These are phyloP conservation scores for Caenorhabditis angaria DNA, from an alignment of 2,888 invertebrate genomes.

Conservation along the genomic window DNA sequence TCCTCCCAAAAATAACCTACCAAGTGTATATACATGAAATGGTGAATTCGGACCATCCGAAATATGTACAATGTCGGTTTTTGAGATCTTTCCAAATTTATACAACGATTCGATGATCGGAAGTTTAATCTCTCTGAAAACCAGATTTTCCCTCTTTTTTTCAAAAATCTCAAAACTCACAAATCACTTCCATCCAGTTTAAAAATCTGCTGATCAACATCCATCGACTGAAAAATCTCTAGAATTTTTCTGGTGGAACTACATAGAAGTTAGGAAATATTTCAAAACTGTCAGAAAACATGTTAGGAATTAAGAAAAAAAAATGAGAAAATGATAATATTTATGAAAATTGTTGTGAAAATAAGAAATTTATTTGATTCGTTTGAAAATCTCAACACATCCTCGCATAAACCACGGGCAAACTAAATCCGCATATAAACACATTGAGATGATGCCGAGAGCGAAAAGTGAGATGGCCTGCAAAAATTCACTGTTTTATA, in stretches of 20 bases:
- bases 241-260: not conserved
- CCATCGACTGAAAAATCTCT: not conserved
- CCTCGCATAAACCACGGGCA: slow-evolving; percentile 31
- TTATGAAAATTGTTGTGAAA: not conserved
- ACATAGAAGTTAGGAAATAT: not conserved
- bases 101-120: not conserved
- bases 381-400: slow-evolving; percentile 22
- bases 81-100: not conserved
- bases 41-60: not conserved
- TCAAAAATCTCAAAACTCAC: not conserved
- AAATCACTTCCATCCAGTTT: not conserved
- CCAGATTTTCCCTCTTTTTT: not conserved
- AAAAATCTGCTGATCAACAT: not conserved
- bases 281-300: too few relatives aligned
- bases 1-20: slow-evolving; percentile 10
- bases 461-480: slow-evolving; percentile 18
- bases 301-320: too few relatives aligned
- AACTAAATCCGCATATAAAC: slow-evolving; percentile 34
- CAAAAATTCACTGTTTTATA: slow-evolving; percentile 1
- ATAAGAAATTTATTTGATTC: slow-evolving; percentile 18
- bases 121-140: not conserved
- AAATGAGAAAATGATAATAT: not conserved
- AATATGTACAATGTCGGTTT: slow-evolving; percentile 12
- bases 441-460: slow-evolving; percentile 26
- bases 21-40: not conserved